Evolutionary conservation across 2,797 vertebrate genomes (phyloP).

Genomic region (Sebastes nivosus): DNA sequence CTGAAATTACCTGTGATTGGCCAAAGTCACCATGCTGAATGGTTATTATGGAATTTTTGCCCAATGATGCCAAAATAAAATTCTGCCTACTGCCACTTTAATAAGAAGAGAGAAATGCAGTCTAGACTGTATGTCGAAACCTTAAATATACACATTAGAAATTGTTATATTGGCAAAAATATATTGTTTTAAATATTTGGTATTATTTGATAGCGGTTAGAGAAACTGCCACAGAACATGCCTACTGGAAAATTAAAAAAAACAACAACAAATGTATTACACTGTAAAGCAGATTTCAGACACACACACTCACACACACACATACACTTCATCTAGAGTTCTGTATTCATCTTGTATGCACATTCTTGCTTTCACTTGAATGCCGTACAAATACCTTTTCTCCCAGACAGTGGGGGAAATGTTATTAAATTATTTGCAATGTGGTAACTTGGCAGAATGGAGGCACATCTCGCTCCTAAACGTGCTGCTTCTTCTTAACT

Average conservation of each 20-base stretch:
- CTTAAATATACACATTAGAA: not conserved
- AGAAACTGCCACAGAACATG: not conserved
- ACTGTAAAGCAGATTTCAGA: not conserved
- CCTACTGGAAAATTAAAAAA: not conserved
- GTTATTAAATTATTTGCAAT: not conserved
- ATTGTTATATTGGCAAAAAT: not conserved
- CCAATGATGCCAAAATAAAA: no score
- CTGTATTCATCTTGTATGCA: not conserved
- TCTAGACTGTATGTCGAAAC: not conserved
- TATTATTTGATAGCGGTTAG: not conserved
- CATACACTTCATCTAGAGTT: not conserved
- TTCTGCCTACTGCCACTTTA: no score
- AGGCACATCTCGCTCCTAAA: not conserved
- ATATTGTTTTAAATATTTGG: not conserved
- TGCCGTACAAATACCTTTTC: conserved; percentile 15
- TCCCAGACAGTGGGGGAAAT: not conserved
- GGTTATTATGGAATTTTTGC: no score
- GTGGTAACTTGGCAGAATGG: conserved; percentile 2
- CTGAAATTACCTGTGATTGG: no score
- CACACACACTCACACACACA: not conserved
- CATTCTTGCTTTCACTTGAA: not conserved
- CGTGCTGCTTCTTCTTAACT: not conserved
- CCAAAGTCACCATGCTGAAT: no score
- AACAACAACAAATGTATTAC: not conserved
- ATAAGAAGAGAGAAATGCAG: not conserved